phyloP scores from a whole-genome alignment of 2,113 vertebrate genomes.

The Synodontis membranacea region DNA sequence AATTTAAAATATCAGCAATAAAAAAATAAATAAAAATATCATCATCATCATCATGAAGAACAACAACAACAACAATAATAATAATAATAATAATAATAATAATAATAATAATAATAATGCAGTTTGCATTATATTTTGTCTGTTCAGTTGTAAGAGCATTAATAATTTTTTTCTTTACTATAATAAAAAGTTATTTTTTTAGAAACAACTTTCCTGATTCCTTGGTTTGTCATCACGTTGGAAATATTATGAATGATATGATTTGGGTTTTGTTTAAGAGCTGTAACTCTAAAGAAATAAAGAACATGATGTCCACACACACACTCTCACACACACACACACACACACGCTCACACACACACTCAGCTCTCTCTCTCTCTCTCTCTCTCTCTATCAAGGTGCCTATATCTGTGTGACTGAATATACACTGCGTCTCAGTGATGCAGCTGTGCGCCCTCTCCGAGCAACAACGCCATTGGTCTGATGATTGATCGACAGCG shows the following conservation, averaged over 20 bases:
- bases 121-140: neutral
- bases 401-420: neutral
- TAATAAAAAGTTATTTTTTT: too few species aligned
- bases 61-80: neutral
- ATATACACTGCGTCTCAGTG: neutral
- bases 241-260: neutral
- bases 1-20: too few species aligned
- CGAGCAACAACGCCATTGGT: slow-evolving; percentile 4
- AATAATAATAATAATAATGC: neutral
- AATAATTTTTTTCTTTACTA: too few species aligned
- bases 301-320: neutral
- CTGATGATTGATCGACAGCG: slow-evolving; percentile 53
- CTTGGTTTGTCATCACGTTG: neutral
- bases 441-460: neutral
- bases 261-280: neutral
- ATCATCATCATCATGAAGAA: too few species aligned
- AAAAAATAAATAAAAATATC: neutral
- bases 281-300: neutral
- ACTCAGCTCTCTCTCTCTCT: neutral
- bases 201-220: neutral
- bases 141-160: neutral
- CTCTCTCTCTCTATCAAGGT: neutral
- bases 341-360: neutral
- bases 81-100: neutral
- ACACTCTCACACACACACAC: neutral